Percentiles rank a stretch among this genome's conserved stretches.
These are phyloP conservation scores for Hirudo medicinalis DNA, from an alignment of 1,140 invertebrate genomes.

Conservation along the genomic window DNA sequence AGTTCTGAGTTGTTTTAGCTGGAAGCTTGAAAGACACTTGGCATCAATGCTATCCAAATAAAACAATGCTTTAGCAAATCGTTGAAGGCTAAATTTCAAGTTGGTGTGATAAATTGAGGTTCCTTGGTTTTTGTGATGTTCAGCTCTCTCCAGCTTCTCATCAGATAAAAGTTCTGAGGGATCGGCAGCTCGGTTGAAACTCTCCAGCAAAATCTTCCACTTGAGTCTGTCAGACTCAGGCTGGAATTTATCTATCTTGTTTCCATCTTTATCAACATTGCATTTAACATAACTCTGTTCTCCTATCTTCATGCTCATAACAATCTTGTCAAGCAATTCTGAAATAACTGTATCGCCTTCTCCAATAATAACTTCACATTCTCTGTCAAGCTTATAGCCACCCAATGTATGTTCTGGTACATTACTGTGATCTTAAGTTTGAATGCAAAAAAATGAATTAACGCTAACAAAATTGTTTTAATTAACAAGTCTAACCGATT, in stretches of 20 bases:
- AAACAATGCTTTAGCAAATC: conserved; percentile 27
- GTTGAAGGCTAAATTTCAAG: conserved; percentile 27
- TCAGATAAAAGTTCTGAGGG: conserved; percentile 19
- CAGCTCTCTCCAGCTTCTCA: conserved; percentile 28
- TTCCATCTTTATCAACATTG: conserved; percentile 15
- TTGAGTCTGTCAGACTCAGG: conserved; percentile 14
- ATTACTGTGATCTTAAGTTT: conserved; percentile 11
- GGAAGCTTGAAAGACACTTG: conserved; percentile 22
- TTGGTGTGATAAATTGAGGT: conserved; percentile 28
- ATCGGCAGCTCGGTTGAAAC: conserved; percentile 24
- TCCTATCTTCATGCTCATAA: conserved; percentile 25
- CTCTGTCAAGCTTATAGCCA: conserved; percentile 16
- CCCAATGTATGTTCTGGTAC: conserved; percentile 16
- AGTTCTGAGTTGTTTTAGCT: conserved; percentile 18
- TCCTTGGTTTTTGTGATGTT: conserved; percentile 29
- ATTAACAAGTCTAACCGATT: conserved; percentile 18
- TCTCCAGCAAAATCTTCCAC: conserved; percentile 22
- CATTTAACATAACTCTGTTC: conserved; percentile 25
- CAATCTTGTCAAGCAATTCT: conserved; percentile 24
- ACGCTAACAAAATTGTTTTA: background rate
- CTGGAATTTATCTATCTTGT: conserved; percentile 10
- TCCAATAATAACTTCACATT: conserved; percentile 24
- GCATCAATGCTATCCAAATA: conserved; percentile 25
- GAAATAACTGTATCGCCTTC: conserved; percentile 24
- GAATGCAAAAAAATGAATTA: conserved; percentile 5